Evolutionary conservation across 2,797 vertebrate genomes (phyloP).

Genomic region (Champsocephalus gunnari): DNA sequence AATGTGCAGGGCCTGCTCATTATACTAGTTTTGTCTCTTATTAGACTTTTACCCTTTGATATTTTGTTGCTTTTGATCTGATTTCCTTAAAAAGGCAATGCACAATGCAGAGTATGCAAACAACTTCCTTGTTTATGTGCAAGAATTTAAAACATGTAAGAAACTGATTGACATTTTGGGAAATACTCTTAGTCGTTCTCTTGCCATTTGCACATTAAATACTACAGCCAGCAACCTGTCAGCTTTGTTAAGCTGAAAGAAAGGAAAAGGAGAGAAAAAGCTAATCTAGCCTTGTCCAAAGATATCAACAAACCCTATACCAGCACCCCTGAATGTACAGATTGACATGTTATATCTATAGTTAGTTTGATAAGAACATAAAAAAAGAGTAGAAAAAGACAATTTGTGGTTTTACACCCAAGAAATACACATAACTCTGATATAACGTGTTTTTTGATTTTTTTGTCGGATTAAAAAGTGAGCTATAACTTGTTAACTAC

Average conservation of each 20-base stretch:
- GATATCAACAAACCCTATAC: neutral
- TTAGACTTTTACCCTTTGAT: neutral
- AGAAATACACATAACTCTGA: neutral
- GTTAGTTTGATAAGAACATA: neutral
- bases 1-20: slow-evolving; percentile 7
- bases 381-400: neutral
- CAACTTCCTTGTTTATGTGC: neutral
- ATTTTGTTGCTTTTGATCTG: no score
- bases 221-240: neutral
- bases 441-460: no score
- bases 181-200: neutral
- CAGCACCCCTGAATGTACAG: neutral
- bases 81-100: no score
- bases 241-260: slow-evolving; percentile 1
- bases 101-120: no score
- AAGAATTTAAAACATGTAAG: neutral
- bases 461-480: no score
- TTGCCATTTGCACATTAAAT: neutral
- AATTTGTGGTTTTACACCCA: neutral
- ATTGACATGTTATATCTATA: neutral
- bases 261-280: neutral
- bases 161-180: neutral
- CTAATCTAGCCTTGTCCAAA: neutral
- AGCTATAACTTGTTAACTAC: no score
- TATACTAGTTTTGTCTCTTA: neutral